Evolutionary conservation across 2,888 invertebrate species (phyloP).

Genomic region (Pollenia angustigena): DNA sequence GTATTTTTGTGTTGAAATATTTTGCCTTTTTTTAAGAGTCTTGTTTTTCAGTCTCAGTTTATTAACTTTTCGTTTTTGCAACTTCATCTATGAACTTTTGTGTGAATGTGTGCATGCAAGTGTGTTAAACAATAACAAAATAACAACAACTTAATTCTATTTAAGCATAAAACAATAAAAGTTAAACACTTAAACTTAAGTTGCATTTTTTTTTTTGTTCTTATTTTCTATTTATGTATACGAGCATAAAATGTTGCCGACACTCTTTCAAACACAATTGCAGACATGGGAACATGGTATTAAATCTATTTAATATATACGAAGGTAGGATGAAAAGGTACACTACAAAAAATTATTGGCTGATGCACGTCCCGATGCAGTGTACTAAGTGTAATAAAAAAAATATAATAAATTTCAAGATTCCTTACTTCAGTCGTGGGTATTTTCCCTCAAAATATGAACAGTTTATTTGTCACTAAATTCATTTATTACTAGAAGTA

Average conservation of each 20-base stretch:
- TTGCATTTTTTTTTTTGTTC: not conserved
- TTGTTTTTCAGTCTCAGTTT: slow-evolving; percentile 9
- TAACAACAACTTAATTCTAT: slow-evolving; percentile 34
- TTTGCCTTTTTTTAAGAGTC: not conserved
- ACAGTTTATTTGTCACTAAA: too few species aligned
- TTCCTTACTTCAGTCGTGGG: too few species aligned
- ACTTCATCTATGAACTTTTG: not conserved
- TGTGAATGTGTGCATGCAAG: not conserved
- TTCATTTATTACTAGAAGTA: too few species aligned
- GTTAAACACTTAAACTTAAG: slow-evolving; percentile 41
- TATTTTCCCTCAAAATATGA: too few species aligned
- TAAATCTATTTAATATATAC: not conserved
- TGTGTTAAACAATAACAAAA: slow-evolving; percentile 15
- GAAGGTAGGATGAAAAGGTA: not conserved
- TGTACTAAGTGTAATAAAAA: too few species aligned
- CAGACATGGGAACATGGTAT: not conserved
- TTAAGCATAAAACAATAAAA: slow-evolving; percentile 50
- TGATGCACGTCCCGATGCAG: too few species aligned
- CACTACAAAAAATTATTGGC: too few species aligned
- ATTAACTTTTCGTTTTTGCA: slow-evolving; percentile 27
- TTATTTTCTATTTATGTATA: not conserved
- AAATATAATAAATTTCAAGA: too few species aligned
- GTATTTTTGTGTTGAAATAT: not conserved
- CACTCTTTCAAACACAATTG: not conserved
- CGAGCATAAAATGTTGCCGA: slow-evolving; percentile 4